Conservation (phyloP, 92 coral and sea anemone genomes). For the Umimayanthus kanabou region DNA sequence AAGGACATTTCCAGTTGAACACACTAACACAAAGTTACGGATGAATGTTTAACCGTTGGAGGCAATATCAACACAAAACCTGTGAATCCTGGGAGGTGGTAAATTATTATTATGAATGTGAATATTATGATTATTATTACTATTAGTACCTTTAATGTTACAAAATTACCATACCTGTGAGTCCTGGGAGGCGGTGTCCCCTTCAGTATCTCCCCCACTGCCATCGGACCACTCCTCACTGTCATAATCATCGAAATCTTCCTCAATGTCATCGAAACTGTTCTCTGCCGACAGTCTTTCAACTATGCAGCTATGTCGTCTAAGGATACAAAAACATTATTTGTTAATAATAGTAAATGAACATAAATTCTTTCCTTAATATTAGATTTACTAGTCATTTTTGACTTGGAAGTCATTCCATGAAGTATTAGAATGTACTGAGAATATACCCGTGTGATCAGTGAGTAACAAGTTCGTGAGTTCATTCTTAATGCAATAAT, state of each 20-base stretch:
- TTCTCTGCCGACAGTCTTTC: slow-evolving; percentile 46
- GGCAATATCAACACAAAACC: background rate
- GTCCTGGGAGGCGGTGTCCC: slow-evolving; percentile 44
- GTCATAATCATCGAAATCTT: slow-evolving; percentile 77
- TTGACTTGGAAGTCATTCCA: too few relatives aligned
- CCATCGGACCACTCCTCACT: slow-evolving; percentile 88
- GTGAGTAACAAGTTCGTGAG: too few relatives aligned
- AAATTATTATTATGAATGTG: too few relatives aligned
- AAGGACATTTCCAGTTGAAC: too few relatives aligned
- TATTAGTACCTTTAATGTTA: background rate
- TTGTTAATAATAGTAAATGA: background rate
- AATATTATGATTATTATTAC: background rate
- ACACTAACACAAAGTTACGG: too few relatives aligned
- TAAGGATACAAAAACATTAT: background rate
- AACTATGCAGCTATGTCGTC: slow-evolving; percentile 30
- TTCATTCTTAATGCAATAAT: too few relatives aligned
- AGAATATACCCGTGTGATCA: too few relatives aligned
- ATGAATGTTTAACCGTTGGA: too few relatives aligned
- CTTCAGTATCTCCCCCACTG: slow-evolving; percentile 66
- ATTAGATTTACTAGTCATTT: too few relatives aligned
- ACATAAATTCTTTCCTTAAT: too few relatives aligned
- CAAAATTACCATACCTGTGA: slow-evolving; percentile 6
- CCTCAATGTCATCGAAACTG: slow-evolving; percentile 31
- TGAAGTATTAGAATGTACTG: too few relatives aligned
- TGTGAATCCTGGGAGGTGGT: background rate